Base-by-base conservation (phyloP, 2,888 invertebrate species). In the Rhodophaea formosa region DNA sequence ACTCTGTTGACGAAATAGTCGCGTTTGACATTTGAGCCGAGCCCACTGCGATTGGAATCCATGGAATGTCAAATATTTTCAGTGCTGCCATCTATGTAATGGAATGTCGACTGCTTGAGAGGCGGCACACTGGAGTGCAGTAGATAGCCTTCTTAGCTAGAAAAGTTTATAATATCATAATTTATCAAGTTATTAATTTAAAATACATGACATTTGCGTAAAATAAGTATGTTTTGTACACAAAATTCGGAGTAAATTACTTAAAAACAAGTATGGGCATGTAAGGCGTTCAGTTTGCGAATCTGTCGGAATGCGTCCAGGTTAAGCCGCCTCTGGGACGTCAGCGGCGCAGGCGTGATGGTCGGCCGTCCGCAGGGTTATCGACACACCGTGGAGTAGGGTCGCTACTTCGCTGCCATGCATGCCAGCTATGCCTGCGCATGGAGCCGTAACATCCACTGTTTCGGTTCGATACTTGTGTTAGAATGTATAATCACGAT, bases 21-120 rank as follows among this genome's bases (percentile, higher is more conserved):
- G 86, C 92, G 93, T 93, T 94, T 93, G 93, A 94, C 93, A 93
- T 94, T 93, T 93, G 93, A 93, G 93, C 93, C 93, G 93, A 93
- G 93, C 93, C 93, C 93, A 93, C 92, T 88, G 91, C 92, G 87
- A 83, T 86, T 77, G 93, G 94, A 92, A 93, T 93, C 91, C 84
- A 74, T 74, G 92, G 93, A 92, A 94, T 94, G 92, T 92, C 91
- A 93, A 93, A 93, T 93, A 93, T 93, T 93, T 89, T 92, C 92
- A 92, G 92, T 92, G 91, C 91, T 90, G 92, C 91, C 93, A 92
- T 90, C 93, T 93, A 77, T 85, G 82, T 84, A 81, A 77, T 80
- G 92, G 92, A 89, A 90, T 92, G 75, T 79, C 68, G 82, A 88
- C 70, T 60, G 42, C 47, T 55, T 58, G 63, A 77, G 77, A 79